Percentiles rank a stretch among this genome's conserved stretches.
phyloP scores from a whole-genome alignment of 2,113 vertebrate genomes.

The Rattus norvegicus region GRCr8 NC_086031.1:39136001-39136500 shows the following conservation, averaged over 20 bases:
- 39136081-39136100: too few species aligned
- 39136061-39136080: too few species aligned
- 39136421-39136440: not conserved
- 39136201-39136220: not conserved
- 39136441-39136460: not conserved
- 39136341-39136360: too few species aligned
- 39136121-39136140: not conserved
- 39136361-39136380: too few species aligned
- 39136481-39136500: not conserved
- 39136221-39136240: not conserved
- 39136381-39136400: too few species aligned
- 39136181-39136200: not conserved
- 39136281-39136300: not conserved
- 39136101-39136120: not conserved
- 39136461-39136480: not conserved
- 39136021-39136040: too few species aligned
- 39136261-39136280: slow-evolving; percentile 10
- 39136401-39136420: not conserved
- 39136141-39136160: not conserved
- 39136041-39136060: too few species aligned
- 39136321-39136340: too few species aligned
- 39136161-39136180: not conserved
- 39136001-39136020: too few species aligned
- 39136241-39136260: not conserved
- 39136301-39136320: not conserved